phyloP scores from a whole-genome alignment of 2,113 vertebrate genomes.

The Hemibagrus wyckioides region DNA sequence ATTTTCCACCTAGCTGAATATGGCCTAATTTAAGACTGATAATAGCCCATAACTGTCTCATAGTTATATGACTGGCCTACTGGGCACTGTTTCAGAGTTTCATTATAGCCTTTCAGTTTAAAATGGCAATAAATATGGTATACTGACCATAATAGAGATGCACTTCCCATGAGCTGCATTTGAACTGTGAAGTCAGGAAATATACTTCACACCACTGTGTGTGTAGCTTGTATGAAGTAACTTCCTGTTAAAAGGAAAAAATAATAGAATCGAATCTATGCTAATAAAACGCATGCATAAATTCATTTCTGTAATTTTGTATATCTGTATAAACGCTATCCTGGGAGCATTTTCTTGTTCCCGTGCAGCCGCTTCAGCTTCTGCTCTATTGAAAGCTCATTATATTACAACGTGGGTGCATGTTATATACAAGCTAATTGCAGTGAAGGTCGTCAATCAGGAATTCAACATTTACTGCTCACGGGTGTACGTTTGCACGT shows the following conservation, averaged over 20 bases:
- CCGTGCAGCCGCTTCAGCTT: not conserved
- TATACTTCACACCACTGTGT: not conserved
- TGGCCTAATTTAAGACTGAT: conserved; percentile 66
- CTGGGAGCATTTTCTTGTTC: not conserved
- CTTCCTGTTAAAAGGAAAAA: no score
- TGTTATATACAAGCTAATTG: conserved; percentile 18
- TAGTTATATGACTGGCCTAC: conserved; percentile 49
- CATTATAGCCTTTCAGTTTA: conserved; percentile 6
- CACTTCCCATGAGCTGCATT: not conserved
- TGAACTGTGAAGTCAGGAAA: not conserved
- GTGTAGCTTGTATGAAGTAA: not conserved
- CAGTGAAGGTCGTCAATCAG: conserved; percentile 20
- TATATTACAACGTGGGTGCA: not conserved
- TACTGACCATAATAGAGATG: conserved; percentile 17
- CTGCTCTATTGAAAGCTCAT: not conserved
- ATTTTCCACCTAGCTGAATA: conserved; percentile 69
- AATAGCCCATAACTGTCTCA: conserved; percentile 63
- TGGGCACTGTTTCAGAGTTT: conserved; percentile 29
- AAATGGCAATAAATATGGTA: not conserved
- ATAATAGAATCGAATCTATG: no score
- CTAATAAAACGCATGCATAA: not conserved
- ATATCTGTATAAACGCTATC: not conserved
- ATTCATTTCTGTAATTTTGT: not conserved
- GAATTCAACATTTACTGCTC: not conserved
- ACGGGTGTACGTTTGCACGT: not conserved